Evolutionary conservation across 2,113 vertebrate species (phyloP), one percentile per base, ranked within the genome.

Genomic region (Rattus rattus): DNA sequence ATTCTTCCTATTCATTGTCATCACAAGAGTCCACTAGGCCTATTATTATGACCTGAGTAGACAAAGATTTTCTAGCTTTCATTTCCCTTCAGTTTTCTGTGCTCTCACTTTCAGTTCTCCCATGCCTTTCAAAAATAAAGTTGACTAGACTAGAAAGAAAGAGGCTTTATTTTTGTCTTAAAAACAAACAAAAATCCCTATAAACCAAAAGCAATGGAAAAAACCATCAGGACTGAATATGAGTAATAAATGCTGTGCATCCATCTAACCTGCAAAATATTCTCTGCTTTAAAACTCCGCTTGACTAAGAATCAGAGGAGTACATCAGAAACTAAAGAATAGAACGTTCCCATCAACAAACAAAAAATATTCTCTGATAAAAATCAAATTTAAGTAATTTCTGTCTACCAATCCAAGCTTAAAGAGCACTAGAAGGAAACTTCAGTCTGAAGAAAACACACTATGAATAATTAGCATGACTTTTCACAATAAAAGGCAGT

Each of bases 401-500:
- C 14, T 54, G 49, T 54, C 49, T 3, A 33, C 49, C 47, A 33
- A 33, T 79, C 0, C 47, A 79, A n/a, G 47, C 30, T 79, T 49
- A 79, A 79, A 79, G 28, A 79, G 54, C 8, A 54, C 28, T 33
- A 33, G 28, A 79, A 79, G 47, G 14, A 79, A 52, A 52, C 26
- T 79, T 54, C 16, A 79, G 49, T 79, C 28, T 79, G 76, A 52
- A 79, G 49, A 30, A 24, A 19, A 79, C 8, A 73, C 30, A 79
- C 33, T 83, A 84, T 36, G 94, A 61, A 91, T 84, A 93, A 93
- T 87, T 65, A 90, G 39, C 49, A 80, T 28, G 8, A 2, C 17
- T 47, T n/a, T 88, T 94, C 39, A 81, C 47, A 90, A 69, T 77
- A 39, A 80, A 95, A 95, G 83, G 79, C 2, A 13, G 28, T 63